Conservation (phyloP, 2,888 invertebrate genomes). For the Campoplex capitator region DNA sequence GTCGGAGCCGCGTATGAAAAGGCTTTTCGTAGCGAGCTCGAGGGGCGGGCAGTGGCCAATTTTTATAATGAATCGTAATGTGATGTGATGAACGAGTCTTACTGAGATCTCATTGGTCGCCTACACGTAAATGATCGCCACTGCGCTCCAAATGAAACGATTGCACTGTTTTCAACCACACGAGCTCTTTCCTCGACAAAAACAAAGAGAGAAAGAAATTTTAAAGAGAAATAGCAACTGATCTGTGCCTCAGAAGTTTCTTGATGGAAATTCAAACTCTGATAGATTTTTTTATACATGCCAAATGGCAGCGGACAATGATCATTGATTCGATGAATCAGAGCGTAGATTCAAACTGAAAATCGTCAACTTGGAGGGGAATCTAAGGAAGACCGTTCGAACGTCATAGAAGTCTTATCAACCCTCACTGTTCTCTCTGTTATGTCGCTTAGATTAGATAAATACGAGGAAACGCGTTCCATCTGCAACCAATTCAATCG, state of each 20-base stretch:
- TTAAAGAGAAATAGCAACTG: background rate
- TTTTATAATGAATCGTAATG: conserved; percentile 56
- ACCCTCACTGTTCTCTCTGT: background rate
- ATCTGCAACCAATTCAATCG: conserved; percentile 15
- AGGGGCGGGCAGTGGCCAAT: conserved; percentile 34
- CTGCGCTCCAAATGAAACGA: conserved; percentile 41
- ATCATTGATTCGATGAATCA: conserved; percentile 40
- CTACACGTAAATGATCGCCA: conserved; percentile 39
- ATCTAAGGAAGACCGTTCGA: conserved; percentile 2
- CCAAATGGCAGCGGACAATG: background rate
- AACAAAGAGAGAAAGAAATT: background rate
- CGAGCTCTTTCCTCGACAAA: background rate
- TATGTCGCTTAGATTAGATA: conserved; percentile 35
- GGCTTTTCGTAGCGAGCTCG: conserved; percentile 18
- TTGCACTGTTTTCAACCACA: conserved; percentile 35
- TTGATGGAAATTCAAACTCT: conserved; percentile 12
- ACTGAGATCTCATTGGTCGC: conserved; percentile 47
- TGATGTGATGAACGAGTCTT: conserved; percentile 40
- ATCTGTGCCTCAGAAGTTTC: background rate
- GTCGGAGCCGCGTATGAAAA: conserved; percentile 7
- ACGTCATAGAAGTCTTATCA: conserved; percentile 36
- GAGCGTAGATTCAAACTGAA: background rate
- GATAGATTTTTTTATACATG: background rate
- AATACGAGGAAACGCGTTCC: background rate
- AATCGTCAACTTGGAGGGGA: conserved; percentile 14